These are phyloP conservation scores for Hoplostethus atlanticus DNA, from an alignment of 2,797 vertebrate species.

Conservation along the genomic window DNA sequence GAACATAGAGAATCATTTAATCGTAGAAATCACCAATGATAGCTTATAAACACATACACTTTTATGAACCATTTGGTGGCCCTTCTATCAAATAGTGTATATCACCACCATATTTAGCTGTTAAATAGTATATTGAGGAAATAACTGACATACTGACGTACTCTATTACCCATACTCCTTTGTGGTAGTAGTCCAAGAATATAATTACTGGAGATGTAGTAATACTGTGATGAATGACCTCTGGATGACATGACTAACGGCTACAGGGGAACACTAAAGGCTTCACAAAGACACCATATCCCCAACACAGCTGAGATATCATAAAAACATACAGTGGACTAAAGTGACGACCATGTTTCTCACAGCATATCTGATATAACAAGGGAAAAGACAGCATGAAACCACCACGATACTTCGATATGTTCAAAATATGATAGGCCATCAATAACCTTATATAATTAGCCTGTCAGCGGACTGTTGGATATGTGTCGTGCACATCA, in stretches of 20 bases:
- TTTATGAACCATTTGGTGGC: background rate
- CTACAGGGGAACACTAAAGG: constrained; percentile 45
- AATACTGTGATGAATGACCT: constrained; percentile 58
- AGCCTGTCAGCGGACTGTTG: background rate
- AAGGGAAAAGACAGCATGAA: constrained; percentile 13
- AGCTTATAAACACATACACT: too few species aligned
- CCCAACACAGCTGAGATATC: constrained; percentile 43
- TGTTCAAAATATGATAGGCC: background rate
- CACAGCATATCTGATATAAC: constrained; percentile 28
- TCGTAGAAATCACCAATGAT: too few species aligned
- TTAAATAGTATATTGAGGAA: constrained; percentile 33
- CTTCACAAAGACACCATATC: constrained; percentile 42
- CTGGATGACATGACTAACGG: constrained; percentile 58
- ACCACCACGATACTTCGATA: constrained; percentile 4
- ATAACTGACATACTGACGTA: constrained; percentile 2
- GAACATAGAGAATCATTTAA: too few species aligned
- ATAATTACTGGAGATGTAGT: constrained; percentile 60
- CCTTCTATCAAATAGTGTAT: constrained; percentile 16
- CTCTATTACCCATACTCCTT: constrained; percentile 27
- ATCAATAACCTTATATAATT: constrained; percentile 24
- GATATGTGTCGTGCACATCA: background rate
- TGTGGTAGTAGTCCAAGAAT: constrained; percentile 28
- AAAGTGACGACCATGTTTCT: constrained; percentile 36
- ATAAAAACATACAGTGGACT: constrained; percentile 39
- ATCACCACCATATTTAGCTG: constrained; percentile 28